Conservation (phyloP, 2,797 vertebrate genomes). For the Phrynocephalus vlangalii region DNA sequence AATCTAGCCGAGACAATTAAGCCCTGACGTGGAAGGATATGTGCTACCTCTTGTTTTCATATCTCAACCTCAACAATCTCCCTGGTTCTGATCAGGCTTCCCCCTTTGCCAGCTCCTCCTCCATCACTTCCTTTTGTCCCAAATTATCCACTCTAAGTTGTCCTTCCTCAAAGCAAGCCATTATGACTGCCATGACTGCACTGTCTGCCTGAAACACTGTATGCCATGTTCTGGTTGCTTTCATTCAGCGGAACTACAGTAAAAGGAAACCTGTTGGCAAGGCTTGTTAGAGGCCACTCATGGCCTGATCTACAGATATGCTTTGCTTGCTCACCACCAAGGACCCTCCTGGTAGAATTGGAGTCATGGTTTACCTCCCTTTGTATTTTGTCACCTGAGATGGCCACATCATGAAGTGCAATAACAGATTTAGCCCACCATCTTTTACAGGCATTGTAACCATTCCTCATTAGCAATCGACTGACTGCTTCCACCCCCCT, state of each 20-base stretch:
- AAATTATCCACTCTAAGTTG: too few relatives aligned
- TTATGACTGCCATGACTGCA: too few relatives aligned
- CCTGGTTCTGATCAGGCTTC: too few relatives aligned
- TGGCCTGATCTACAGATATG: background rate
- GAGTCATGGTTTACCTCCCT: background rate
- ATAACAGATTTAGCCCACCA: background rate
- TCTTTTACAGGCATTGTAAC: background rate
- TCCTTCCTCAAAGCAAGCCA: too few relatives aligned
- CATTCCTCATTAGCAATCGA: background rate
- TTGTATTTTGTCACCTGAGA: background rate
- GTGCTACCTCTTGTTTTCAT: too few relatives aligned
- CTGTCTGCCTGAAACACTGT: too few relatives aligned
- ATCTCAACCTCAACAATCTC: too few relatives aligned
- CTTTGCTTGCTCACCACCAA: background rate
- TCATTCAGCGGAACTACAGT: background rate
- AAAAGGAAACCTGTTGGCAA: background rate
- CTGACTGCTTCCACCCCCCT: too few relatives aligned
- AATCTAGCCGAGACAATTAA: background rate
- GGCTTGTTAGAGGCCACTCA: background rate
- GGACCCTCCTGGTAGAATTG: background rate
- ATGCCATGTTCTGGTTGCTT: background rate
- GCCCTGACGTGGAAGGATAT: too few relatives aligned
- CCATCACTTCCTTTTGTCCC: too few relatives aligned
- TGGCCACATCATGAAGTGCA: background rate
- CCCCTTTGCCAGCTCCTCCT: too few relatives aligned